phyloP scores from a whole-genome alignment of 2,888 invertebrate genomes.

The Spisula subtruncata region DNA sequence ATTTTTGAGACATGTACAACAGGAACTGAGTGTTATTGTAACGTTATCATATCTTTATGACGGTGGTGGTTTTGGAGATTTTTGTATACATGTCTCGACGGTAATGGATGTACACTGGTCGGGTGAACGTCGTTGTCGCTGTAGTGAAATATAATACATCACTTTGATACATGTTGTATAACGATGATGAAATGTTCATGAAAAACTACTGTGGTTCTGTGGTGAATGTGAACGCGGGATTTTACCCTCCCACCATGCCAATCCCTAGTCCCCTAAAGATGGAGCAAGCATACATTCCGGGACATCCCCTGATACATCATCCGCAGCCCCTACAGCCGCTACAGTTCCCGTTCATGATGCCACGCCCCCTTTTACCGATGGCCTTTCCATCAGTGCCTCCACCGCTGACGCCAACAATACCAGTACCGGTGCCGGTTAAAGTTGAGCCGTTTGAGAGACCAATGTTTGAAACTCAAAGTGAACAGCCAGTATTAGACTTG shows the following conservation, averaged over 20 bases:
- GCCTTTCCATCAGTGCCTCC: slow-evolving; percentile 53
- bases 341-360: slow-evolving; percentile 64
- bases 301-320: slow-evolving; percentile 48
- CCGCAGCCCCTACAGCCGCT: slow-evolving; percentile 52
- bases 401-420: not conserved
- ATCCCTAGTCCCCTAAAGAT: slow-evolving; percentile 56
- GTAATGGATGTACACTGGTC: slow-evolving; percentile 5
- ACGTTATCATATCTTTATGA: not conserved
- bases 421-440: slow-evolving; percentile 37
- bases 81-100: not conserved
- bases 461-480: slow-evolving; percentile 23
- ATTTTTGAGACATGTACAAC: not conserved
- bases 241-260: slow-evolving; percentile 58
- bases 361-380: slow-evolving; percentile 49
- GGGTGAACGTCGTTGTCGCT: not conserved
- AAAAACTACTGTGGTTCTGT: slow-evolving; percentile 60
- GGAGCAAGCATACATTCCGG: slow-evolving; percentile 59
- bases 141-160: not conserved
- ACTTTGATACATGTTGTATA: slow-evolving; percentile 16
- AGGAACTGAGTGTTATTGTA: slow-evolving; percentile 12
- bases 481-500: slow-evolving; percentile 66
- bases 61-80: not conserved
- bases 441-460: not conserved
- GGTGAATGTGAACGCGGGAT: slow-evolving; percentile 52
- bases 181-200: slow-evolving; percentile 63